Evolutionary conservation across 2,113 vertebrate genomes (phyloP).

Genomic region (Notarius quadriscutis): DNA sequence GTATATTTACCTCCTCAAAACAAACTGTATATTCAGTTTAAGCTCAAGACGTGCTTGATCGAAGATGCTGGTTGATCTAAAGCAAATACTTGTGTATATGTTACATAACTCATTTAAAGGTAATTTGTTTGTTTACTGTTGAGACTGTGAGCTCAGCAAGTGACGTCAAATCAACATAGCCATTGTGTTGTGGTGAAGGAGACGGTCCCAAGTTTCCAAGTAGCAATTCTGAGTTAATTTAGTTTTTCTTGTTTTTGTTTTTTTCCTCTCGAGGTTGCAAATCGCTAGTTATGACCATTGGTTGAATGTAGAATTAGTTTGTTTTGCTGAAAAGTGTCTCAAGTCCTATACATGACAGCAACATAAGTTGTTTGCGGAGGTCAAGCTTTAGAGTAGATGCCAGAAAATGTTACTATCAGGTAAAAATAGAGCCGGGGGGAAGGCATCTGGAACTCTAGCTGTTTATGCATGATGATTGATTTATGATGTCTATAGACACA

Average conservation of each 20-base stretch:
- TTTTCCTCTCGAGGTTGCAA: not conserved
- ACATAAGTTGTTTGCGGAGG: not conserved
- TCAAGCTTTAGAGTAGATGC: not conserved
- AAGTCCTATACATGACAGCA: not conserved
- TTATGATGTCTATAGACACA: no score
- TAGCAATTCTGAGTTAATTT: not conserved
- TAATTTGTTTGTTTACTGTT: not conserved
- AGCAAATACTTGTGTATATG: not conserved
- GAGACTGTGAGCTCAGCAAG: not conserved
- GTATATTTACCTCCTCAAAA: not conserved
- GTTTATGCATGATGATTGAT: not conserved
- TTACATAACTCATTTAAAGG: not conserved
- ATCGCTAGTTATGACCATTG: not conserved
- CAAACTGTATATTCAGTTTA: not conserved
- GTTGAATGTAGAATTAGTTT: not conserved
- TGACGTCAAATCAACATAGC: not conserved
- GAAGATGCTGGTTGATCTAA: not conserved
- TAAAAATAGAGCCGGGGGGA: not conserved
- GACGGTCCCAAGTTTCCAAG: not conserved
- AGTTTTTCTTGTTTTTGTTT: no score
- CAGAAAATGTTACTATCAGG: not conserved
- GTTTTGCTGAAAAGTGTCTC: not conserved
- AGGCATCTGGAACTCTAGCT: not conserved
- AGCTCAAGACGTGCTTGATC: not conserved
- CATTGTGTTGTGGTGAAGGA: not conserved